Base-by-base conservation (phyloP, 1,140 invertebrate species). In the Aphaenogaster floridana region DNA sequence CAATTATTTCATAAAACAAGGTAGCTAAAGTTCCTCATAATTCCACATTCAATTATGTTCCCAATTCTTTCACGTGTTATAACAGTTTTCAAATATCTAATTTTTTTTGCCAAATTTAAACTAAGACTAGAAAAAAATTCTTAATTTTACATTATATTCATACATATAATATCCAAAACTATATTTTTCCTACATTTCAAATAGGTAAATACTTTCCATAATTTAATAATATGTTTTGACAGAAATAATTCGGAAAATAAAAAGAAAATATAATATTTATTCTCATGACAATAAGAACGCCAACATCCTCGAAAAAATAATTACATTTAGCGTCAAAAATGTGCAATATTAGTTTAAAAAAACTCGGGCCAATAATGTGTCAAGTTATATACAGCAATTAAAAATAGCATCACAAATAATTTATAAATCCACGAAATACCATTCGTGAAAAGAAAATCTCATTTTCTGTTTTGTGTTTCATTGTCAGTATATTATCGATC, bases 231-330 rank as follows among this genome's bases (percentile, higher is more conserved):
- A 4, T 45, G 36, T 13, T 61, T 77, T 34, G 17, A 59, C 3
- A 61, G 36, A 57, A 48, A 39, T 17, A n/a, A 79, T 50, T 36
- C 21, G 13, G 34, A 7, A 45, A 57, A 50, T 78, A 48, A 2
- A 50, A 59, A 13, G 9, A 48, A 48, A 39, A 8, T 7, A 77
- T 13, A 39, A 42, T 13, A 81, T 69, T 81, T 42, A 81, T 69
- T 69, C 50, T 36, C 36, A 6, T 69, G 50, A 81, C 64, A 81
- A 69, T 69, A 69, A 80, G 34, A 54, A 52, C 34, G 77, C 28
- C 28, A 36, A 50, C 48, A 80, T 80, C 78, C 78, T 80, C 63
- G 63, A 68, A 68, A 13, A 68, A 68, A 80, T 39, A 45, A 13
- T 69, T n/a, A 52, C n/a, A 68, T 42, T 52, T 80, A 57, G 21